Evolutionary conservation across 2,888 invertebrate genomes (phyloP).

Genomic region (Cephus spinipes): DNA sequence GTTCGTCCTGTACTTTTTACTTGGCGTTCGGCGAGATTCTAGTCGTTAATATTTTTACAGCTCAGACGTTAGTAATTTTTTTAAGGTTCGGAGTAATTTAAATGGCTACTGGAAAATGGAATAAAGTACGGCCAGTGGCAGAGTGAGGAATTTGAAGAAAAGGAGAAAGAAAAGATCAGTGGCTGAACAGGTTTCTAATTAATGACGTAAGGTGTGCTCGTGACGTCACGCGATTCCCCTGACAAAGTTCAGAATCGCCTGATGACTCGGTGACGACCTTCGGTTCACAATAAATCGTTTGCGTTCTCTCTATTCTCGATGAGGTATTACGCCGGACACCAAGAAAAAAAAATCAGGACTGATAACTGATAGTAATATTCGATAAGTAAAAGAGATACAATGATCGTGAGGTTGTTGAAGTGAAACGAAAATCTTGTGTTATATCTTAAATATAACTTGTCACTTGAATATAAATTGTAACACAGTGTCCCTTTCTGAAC

Average conservation of each 20-base stretch:
- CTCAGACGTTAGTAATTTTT: no score
- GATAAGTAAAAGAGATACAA: neutral
- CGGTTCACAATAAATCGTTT: constrained; percentile 14
- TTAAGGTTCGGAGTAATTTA: neutral
- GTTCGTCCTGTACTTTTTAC: neutral
- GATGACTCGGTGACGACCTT: constrained; percentile 39
- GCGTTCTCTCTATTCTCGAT: neutral
- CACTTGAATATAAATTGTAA: neutral
- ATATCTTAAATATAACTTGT: no score
- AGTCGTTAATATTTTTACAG: neutral
- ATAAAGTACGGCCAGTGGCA: neutral
- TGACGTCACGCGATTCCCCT: constrained; percentile 36
- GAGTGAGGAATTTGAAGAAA: neutral
- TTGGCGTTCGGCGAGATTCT: neutral
- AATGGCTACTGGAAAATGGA: neutral
- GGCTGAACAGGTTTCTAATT: constrained; percentile 12
- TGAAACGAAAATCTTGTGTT: neutral
- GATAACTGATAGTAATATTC: neutral
- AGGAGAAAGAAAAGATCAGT: neutral
- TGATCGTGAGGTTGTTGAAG: neutral
- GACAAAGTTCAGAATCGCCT: constrained; percentile 42
- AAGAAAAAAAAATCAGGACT: neutral
- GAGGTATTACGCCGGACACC: neutral
- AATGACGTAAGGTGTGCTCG: constrained; percentile 13
- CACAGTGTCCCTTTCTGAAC: neutral